Conservation (phyloP, 2,888 invertebrate species). For the Lepidochrysops patricia region DNA sequence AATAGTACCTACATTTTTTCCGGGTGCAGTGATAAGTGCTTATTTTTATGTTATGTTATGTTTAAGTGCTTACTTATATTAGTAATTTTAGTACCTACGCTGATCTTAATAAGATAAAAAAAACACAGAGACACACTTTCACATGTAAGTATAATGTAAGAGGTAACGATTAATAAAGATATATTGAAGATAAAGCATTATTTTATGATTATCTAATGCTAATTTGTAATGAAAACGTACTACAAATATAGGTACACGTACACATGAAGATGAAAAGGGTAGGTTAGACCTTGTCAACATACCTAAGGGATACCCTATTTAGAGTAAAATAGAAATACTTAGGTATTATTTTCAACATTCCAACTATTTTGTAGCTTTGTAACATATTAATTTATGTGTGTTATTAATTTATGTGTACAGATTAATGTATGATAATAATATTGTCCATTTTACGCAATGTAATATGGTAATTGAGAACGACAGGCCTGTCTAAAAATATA, state of each 20-base stretch:
- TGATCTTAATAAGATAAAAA: too few relatives aligned
- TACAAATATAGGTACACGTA: not conserved
- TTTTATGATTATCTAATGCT: too few relatives aligned
- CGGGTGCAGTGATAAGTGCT: too few relatives aligned
- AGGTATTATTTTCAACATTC: not conserved
- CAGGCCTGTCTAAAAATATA: not conserved
- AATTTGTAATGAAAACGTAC: too few relatives aligned
- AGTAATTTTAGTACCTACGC: too few relatives aligned
- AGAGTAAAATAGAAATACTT: not conserved
- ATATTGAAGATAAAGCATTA: too few relatives aligned
- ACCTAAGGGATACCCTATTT: not conserved
- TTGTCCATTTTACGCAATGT: conserved; percentile 10
- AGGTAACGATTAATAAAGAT: too few relatives aligned
- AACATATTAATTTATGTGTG: conserved; percentile 3
- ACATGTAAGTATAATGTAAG: too few relatives aligned
- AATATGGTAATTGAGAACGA: conserved; percentile 1
- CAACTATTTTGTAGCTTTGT: not conserved
- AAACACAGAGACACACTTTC: too few relatives aligned
- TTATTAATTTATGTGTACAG: conserved; percentile 5
- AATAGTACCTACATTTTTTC: too few relatives aligned
- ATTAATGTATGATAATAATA: conserved; percentile 8
- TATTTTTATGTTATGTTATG: too few relatives aligned
- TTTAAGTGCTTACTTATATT: too few relatives aligned
- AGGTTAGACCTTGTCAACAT: not conserved
- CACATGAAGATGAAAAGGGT: not conserved